Conservation (phyloP, 2,888 invertebrate species). For the Tiliacea aurago region DNA sequence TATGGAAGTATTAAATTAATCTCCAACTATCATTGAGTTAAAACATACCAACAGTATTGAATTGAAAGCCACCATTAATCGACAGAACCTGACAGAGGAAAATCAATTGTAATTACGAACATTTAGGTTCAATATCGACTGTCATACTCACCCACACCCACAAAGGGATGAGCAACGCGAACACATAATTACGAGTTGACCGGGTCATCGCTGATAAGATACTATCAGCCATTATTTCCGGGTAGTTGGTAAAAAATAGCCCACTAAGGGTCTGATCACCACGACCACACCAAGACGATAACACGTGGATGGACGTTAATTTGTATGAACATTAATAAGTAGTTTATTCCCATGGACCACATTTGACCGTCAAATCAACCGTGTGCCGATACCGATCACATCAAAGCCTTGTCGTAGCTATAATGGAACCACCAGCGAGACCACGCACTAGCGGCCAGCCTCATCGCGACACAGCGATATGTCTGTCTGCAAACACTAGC, state of each 20-base stretch:
- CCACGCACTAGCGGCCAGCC: no score
- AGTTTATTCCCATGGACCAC: no score
- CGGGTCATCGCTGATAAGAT: slow-evolving; percentile 55
- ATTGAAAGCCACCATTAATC: slow-evolving; percentile 8
- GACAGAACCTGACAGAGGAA: background rate
- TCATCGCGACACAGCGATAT: no score
- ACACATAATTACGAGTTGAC: slow-evolving; percentile 40
- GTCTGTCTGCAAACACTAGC: no score
- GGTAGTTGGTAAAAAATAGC: slow-evolving; percentile 28
- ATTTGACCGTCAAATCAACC: no score
- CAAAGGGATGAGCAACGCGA: slow-evolving; percentile 30
- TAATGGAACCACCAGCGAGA: no score
- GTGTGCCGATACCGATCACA: no score
- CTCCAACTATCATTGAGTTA: background rate
- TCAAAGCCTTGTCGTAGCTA: no score
- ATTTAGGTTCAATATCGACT: slow-evolving; percentile 13
- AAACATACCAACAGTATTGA: slow-evolving; percentile 2
- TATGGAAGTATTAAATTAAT: background rate
- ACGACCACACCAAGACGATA: no score
- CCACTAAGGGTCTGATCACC: background rate
- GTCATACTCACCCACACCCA: slow-evolving; percentile 3
- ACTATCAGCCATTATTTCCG: slow-evolving; percentile 21
- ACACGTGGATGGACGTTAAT: no score
- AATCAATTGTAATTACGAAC: slow-evolving; percentile 5
- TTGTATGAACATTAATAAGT: no score